These are phyloP conservation scores for Ophion ellenae DNA, from an alignment of 2,888 invertebrate species.

Conservation along the genomic window DNA sequence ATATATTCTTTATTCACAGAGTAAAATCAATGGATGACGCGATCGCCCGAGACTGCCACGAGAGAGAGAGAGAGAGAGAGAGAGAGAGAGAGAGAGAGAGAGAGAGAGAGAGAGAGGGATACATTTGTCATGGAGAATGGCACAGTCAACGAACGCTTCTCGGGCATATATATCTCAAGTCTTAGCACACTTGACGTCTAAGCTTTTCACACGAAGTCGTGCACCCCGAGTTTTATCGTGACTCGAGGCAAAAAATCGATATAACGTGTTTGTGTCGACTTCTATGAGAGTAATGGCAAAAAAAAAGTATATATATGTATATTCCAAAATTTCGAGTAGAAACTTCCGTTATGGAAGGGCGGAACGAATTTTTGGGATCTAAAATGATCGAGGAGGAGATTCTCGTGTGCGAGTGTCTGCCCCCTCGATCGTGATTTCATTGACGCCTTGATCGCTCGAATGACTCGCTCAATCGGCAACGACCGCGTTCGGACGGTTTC, in stretches of 20 bases:
- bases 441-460: constrained; percentile 53
- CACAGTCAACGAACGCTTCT: too few species aligned
- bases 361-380: constrained; percentile 31
- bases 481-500: constrained; percentile 4
- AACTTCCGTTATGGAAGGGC: constrained; percentile 18
- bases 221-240: background rate
- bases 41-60: too few species aligned
- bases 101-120: too few species aligned
- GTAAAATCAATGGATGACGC: too few species aligned
- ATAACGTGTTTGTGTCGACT: too few species aligned
- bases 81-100: too few species aligned
- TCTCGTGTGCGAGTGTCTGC: background rate
- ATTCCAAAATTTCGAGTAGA: background rate
- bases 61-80: too few species aligned
- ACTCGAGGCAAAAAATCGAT: background rate
- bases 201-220: background rate
- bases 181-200: constrained; percentile 18
- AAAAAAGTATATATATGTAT: too few species aligned
- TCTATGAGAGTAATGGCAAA: too few species aligned
- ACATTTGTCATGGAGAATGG: too few species aligned
- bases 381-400: constrained; percentile 13
- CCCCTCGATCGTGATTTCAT: constrained; percentile 45
- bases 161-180: constrained; percentile 11
- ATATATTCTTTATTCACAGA: too few species aligned
- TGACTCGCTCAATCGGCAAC: constrained; percentile 53